phyloP scores from a whole-genome alignment of 2,888 invertebrate species.

The Ptychoptera albimana region DNA sequence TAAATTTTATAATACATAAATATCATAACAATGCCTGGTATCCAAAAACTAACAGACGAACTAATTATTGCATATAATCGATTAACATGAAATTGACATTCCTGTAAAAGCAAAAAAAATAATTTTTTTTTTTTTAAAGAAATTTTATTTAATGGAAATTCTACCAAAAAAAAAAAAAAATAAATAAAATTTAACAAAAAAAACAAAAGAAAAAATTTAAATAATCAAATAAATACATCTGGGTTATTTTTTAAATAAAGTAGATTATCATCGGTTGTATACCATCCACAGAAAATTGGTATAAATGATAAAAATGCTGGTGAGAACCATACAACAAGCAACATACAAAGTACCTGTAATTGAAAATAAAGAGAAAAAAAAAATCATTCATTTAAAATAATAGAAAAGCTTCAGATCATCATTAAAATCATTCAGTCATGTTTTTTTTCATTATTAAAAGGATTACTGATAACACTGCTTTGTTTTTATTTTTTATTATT shows the following conservation, averaged over 20 bases:
- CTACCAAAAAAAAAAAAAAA: too few species aligned
- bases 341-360: constrained; percentile 51
- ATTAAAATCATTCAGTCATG: background rate
- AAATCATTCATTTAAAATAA: too few species aligned
- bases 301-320: constrained; percentile 84
- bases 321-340: constrained; percentile 79
- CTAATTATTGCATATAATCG: constrained; percentile 75
- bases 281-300: constrained; percentile 91
- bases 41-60: constrained; percentile 85
- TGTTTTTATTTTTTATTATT: constrained; percentile 24
- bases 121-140: background rate
- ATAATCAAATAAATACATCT: constrained; percentile 28
- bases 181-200: too few species aligned
- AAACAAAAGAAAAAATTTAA: too few species aligned
- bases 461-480: background rate
- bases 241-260: constrained; percentile 49
- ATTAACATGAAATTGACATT: constrained; percentile 73
- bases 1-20: constrained; percentile 84
- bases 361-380: background rate
- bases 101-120: constrained; percentile 15
- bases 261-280: constrained; percentile 72
- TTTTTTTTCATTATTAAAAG: background rate
- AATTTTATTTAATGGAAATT: too few species aligned
- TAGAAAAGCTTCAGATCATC: too few species aligned
- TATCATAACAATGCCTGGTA: constrained; percentile 84